These are phyloP conservation scores for Cottus gobio DNA, from an alignment of 2,113 vertebrate genomes.

Conservation along the genomic window DNA sequence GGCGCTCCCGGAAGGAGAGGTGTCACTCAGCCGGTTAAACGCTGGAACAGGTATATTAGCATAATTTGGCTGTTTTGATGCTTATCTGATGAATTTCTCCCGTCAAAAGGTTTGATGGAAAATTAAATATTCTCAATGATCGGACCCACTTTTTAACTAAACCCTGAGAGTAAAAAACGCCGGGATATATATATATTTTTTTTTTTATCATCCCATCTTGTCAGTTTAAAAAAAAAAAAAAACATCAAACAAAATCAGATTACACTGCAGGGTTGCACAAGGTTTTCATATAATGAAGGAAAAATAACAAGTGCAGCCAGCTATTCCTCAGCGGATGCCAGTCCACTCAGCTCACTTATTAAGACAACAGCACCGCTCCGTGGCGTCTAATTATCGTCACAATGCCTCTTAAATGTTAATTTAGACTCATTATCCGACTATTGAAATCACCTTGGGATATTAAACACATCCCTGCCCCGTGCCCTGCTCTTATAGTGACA, in stretches of 20 bases:
- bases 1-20: conserved; percentile 5
- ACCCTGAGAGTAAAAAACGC: not conserved
- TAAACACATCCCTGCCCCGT: not conserved
- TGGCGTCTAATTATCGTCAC: not conserved
- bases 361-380: not conserved
- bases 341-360: not conserved
- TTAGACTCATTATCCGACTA: not conserved
- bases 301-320: not conserved
- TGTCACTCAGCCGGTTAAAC: conserved; percentile 47
- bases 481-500: not conserved
- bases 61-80: conserved; percentile 16
- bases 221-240: not conserved
- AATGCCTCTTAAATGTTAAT: not conserved
- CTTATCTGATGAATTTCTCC: not conserved
- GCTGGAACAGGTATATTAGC: conserved; percentile 10
- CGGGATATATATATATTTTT: not conserved
- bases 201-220: no score
- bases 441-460: not conserved
- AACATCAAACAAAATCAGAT: not conserved
- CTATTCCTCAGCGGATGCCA: not conserved
- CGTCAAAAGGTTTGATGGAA: conserved; percentile 5
- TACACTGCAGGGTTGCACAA: not conserved
- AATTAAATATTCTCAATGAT: not conserved
- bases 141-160: not conserved
- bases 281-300: not conserved